Evolutionary conservation across 1,140 invertebrate genomes (phyloP).

Genomic region (Ceratina calcarata): DNA sequence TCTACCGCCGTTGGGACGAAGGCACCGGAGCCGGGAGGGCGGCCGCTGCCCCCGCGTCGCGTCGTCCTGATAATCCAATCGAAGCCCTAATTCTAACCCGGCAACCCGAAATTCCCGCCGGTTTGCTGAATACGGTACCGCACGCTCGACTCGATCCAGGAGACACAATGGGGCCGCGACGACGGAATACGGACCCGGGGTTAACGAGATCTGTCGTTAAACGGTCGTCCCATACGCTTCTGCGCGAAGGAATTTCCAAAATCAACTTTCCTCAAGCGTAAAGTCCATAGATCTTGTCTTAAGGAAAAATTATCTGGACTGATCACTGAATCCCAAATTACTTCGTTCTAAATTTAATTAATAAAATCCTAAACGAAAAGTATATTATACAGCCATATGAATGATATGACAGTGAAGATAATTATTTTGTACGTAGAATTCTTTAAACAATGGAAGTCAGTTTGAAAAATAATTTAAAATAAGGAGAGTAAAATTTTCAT

Average conservation of each 20-base stretch:
- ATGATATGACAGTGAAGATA: too few relatives aligned
- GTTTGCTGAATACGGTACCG: conserved; percentile 78
- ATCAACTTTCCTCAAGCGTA: background rate
- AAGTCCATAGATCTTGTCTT: too few relatives aligned
- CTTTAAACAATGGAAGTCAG: too few relatives aligned
- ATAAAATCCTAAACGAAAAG: too few relatives aligned
- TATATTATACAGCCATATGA: too few relatives aligned
- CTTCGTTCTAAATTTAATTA: too few relatives aligned
- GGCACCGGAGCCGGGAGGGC: conserved; percentile 46
- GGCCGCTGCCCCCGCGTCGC: conserved; percentile 44
- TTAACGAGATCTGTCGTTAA: conserved; percentile 73
- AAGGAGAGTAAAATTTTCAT: too few relatives aligned
- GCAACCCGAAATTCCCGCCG: conserved; percentile 78
- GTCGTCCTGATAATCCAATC: conserved; percentile 79
- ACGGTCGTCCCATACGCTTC: conserved; percentile 59
- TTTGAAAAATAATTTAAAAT: too few relatives aligned
- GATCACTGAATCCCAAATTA: too few relatives aligned
- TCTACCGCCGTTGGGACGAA: conserved; percentile 53
- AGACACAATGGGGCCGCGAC: conserved; percentile 75
- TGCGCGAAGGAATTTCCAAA: conserved; percentile 42
- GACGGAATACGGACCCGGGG: conserved; percentile 64
- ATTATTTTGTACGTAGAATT: too few relatives aligned
- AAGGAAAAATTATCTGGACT: too few relatives aligned
- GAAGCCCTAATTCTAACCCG: conserved; percentile 80
- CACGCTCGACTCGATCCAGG: conserved; percentile 58